phyloP scores from a whole-genome alignment of 2,888 invertebrate genomes.

The Zootermopsis nevadensis region DNA sequence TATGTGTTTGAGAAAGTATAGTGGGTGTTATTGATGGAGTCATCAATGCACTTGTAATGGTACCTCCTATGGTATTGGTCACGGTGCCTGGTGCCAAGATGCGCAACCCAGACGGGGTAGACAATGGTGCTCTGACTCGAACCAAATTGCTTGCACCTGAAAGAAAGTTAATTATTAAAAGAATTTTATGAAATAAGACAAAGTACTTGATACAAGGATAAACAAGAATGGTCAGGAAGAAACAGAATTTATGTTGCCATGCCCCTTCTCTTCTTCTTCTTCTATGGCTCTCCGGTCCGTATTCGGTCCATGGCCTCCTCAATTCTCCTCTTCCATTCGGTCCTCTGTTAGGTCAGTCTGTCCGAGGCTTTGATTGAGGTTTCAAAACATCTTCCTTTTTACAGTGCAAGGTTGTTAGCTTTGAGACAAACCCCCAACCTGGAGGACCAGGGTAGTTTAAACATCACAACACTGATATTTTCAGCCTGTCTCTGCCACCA shows the following conservation, averaged over 20 bases:
- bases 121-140: conserved; percentile 40
- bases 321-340: no score
- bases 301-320: no score
- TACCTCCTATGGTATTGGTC: conserved; percentile 21
- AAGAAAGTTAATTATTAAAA: background rate
- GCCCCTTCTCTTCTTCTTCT: background rate
- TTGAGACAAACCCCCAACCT: no score
- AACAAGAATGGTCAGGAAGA: background rate
- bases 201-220: background rate
- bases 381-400: no score
- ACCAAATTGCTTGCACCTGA: conserved; percentile 42
- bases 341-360: no score
- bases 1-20: conserved; percentile 14
- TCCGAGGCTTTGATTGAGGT: no score
- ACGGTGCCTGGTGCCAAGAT: conserved; percentile 34
- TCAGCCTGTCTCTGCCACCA: no score
- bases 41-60: conserved; percentile 27
- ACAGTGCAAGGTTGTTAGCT: no score
- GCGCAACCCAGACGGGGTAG: conserved; percentile 35
- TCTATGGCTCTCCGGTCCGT: no score
- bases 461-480: no score
- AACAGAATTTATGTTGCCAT: background rate
- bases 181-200: background rate
- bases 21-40: conserved; percentile 30
- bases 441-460: no score